Percentiles rank a stretch among this genome's conserved stretches.
Evolutionary conservation across 2,113 vertebrate genomes (phyloP).

Genomic region (Phaethon lepturus): DNA sequence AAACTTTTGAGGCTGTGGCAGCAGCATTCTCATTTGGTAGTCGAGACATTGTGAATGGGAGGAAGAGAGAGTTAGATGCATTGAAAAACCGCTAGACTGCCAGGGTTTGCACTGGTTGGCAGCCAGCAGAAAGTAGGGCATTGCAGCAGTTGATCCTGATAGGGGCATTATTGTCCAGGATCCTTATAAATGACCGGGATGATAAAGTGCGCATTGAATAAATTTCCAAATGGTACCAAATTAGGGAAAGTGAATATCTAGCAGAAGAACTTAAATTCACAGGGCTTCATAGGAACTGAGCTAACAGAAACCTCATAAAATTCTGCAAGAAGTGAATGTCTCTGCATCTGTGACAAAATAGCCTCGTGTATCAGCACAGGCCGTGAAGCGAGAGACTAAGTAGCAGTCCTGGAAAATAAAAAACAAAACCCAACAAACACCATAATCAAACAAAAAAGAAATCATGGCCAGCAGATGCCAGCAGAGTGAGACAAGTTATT

Average conservation of each 20-base stretch:
- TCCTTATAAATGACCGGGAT: neutral
- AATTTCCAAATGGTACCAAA: neutral
- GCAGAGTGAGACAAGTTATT: neutral
- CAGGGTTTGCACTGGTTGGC: neutral
- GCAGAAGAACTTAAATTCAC: neutral
- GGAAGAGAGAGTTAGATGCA: neutral
- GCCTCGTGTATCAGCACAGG: neutral
- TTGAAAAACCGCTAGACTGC: neutral
- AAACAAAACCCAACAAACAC: neutral
- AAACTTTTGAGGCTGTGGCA: neutral
- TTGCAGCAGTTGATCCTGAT: neutral
- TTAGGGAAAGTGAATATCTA: neutral
- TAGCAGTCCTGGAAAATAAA: neutral
- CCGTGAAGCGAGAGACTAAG: neutral
- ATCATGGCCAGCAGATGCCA: neutral
- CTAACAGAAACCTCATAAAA: neutral
- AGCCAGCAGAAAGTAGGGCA: neutral
- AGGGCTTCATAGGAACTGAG: neutral
- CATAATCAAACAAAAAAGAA: neutral
- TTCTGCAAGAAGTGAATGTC: neutral
- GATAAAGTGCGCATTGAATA: neutral
- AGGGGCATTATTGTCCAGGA: neutral
- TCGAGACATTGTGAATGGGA: neutral
- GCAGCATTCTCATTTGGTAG: neutral
- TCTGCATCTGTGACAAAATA: neutral